phyloP scores from a whole-genome alignment of 1,140 invertebrate genomes.

The Onthophagus taurus region DNA sequence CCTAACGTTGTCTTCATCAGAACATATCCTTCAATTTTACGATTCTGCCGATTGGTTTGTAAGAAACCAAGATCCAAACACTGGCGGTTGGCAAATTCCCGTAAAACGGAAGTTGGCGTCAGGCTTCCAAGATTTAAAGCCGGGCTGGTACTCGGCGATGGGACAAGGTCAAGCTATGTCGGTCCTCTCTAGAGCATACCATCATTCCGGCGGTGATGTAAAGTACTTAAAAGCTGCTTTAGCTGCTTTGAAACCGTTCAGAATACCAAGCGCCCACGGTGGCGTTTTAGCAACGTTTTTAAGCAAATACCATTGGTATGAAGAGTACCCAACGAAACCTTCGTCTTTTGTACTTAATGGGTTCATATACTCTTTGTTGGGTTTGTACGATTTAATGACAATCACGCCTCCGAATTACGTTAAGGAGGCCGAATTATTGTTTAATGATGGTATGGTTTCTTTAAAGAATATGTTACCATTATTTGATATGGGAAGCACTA shows the following conservation, averaged over 20 bases:
- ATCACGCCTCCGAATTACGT: slow-evolving; percentile 50
- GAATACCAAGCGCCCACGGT: slow-evolving; percentile 56
- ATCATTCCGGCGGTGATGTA: slow-evolving; percentile 64
- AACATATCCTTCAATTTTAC: slow-evolving; percentile 84
- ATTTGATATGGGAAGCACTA: slow-evolving; percentile 92
- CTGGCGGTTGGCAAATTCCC: slow-evolving; percentile 84
- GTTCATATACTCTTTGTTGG: slow-evolving; percentile 95
- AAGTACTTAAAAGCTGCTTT: slow-evolving; percentile 74
- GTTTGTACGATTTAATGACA: slow-evolving; percentile 84
- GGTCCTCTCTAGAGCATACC: slow-evolving; percentile 79
- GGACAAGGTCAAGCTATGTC: slow-evolving; percentile 95
- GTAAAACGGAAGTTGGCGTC: slow-evolving; percentile 67
- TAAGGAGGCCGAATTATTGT: slow-evolving; percentile 65
- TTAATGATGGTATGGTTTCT: slow-evolving; percentile 77
- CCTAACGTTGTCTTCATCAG: slow-evolving; percentile 69
- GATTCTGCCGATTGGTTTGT: slow-evolving; percentile 92
- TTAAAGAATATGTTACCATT: slow-evolving; percentile 83
- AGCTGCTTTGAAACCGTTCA: slow-evolving; percentile 72
- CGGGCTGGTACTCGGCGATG: slow-evolving; percentile 86
- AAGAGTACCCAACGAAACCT: slow-evolving; percentile 96
- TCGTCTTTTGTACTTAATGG: slow-evolving; percentile 95
- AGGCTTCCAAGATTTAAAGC: slow-evolving; percentile 51
- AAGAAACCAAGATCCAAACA: slow-evolving; percentile 65
- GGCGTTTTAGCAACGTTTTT: slow-evolving; percentile 74
- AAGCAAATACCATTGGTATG: slow-evolving; percentile 79